A percentile compares a stretch with the other conserved stretches of the same genome.
These are phyloP conservation scores for Zaprionus nigranus DNA, from an alignment of 1,140 invertebrate genomes.

Conservation along the genomic window DNA sequence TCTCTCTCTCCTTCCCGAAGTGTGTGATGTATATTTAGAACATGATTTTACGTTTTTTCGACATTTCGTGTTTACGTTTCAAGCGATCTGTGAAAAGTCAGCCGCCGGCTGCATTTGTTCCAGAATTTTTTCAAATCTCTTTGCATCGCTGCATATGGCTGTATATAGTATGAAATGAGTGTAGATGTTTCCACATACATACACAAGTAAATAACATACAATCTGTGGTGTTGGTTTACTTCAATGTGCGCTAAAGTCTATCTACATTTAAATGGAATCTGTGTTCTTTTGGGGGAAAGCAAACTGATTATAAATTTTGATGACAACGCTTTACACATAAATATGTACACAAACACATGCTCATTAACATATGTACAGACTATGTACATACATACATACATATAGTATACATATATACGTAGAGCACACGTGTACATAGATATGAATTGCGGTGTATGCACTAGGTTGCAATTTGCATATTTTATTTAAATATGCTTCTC, in stretches of 20 bases:
- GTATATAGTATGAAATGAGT: constrained; percentile 5
- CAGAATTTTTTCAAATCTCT: constrained; percentile 64
- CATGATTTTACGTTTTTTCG: constrained; percentile 73
- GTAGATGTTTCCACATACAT: constrained; percentile 1
- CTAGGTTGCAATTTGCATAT: constrained; percentile 65
- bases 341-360: constrained; percentile 17
- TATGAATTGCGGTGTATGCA: constrained; percentile 2
- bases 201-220: background rate
- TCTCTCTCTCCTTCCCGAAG: constrained; percentile 13
- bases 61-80: constrained; percentile 73
- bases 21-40: constrained; percentile 74
- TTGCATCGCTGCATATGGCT: constrained; percentile 17
- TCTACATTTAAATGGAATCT: constrained; percentile 30
- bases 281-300: background rate
- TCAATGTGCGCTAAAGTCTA: constrained; percentile 18
- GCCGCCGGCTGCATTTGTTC: constrained; percentile 77
- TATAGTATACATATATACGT: background rate
- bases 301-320: constrained; percentile 27
- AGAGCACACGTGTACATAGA: constrained; percentile 15
- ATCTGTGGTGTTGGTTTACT: constrained; percentile 10
- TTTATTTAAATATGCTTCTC: constrained; percentile 65
- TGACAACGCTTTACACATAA: background rate
- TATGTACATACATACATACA: background rate
- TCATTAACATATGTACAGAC: constrained; percentile 22
- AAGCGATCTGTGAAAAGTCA: constrained; percentile 63